These are phyloP conservation scores for Euwallacea similis DNA, from an alignment of 1,140 invertebrate species.

Conservation along the genomic window DNA sequence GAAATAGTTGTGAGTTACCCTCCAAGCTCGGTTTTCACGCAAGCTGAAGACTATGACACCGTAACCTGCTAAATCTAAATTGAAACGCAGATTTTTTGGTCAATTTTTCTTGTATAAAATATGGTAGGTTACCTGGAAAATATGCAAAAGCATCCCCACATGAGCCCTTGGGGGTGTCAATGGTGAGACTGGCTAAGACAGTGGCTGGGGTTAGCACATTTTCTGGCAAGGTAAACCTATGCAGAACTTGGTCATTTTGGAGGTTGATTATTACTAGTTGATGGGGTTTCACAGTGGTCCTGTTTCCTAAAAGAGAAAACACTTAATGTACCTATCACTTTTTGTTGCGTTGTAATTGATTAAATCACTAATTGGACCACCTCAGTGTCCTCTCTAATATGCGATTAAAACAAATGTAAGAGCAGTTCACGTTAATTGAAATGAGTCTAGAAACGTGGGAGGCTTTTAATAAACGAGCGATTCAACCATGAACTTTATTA, in stretches of 20 bases:
- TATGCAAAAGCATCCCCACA: constrained; percentile 72
- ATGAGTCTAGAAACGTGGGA: no score
- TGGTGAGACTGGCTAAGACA: constrained; percentile 63
- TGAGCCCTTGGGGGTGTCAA: constrained; percentile 62
- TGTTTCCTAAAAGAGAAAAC: constrained; percentile 55
- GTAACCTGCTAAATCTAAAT: constrained; percentile 58
- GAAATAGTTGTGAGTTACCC: constrained; percentile 73
- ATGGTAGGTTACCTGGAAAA: constrained; percentile 57
- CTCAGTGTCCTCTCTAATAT: no score
- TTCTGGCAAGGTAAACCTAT: constrained; percentile 54
- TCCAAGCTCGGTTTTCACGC: constrained; percentile 66
- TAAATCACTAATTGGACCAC: no score
- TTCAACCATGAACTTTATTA: no score
- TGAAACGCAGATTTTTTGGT: background rate
- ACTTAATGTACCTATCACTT: no score
- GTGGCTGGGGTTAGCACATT: constrained; percentile 53
- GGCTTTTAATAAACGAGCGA: no score
- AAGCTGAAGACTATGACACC: constrained; percentile 71
- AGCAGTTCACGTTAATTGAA: no score
- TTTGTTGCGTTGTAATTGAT: no score
- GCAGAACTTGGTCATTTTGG: constrained; percentile 58
- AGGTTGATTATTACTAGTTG: constrained; percentile 70
- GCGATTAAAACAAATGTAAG: no score
- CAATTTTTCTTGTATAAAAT: background rate
- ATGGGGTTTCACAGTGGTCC: constrained; percentile 59